Evolutionary conservation across 2,888 invertebrate species (phyloP).

Genomic region (Himalopsyche kuldschensis): DNA sequence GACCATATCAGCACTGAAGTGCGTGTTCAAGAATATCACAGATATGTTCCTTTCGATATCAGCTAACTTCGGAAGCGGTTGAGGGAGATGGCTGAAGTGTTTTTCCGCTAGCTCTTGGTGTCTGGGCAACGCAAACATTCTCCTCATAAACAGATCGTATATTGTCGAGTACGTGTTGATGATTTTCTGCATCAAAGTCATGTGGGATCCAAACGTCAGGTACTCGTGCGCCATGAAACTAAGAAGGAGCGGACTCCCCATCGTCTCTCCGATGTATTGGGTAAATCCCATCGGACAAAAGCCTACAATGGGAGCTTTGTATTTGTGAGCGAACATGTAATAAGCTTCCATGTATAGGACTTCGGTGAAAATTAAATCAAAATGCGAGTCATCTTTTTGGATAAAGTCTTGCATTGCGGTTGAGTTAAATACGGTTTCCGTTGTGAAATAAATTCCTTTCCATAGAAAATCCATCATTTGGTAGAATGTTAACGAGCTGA

Average conservation of each 20-base stretch:
- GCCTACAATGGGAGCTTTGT: slow-evolving; percentile 37
- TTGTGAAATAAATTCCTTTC: slow-evolving; percentile 45
- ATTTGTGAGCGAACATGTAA: slow-evolving; percentile 42
- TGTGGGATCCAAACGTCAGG: slow-evolving; percentile 49
- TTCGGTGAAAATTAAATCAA: slow-evolving; percentile 42
- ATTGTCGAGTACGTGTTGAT: slow-evolving; percentile 53
- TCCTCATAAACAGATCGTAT: slow-evolving; percentile 53
- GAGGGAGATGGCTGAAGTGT: slow-evolving; percentile 48
- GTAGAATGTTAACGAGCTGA: too few relatives aligned
- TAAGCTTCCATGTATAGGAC: slow-evolving; percentile 42
- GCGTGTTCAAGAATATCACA: slow-evolving; percentile 54
- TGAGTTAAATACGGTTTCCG: slow-evolving; percentile 18
- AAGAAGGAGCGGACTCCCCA: slow-evolving; percentile 32
- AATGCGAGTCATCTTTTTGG: slow-evolving; percentile 34
- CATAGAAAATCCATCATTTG: slow-evolving; percentile 23
- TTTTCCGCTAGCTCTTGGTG: slow-evolving; percentile 50
- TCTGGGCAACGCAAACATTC: slow-evolving; percentile 48
- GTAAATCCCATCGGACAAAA: slow-evolving; percentile 25
- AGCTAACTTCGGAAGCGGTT: slow-evolving; percentile 50
- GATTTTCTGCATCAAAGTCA: slow-evolving; percentile 58
- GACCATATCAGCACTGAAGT: slow-evolving; percentile 55
- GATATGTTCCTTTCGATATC: slow-evolving; percentile 52
- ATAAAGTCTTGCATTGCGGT: slow-evolving; percentile 20
- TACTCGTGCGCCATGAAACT: slow-evolving; percentile 54
- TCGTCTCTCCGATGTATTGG: slow-evolving; percentile 12